Conservation (phyloP, 1,140 invertebrate species). For the Ectropis grisescens region DNA sequence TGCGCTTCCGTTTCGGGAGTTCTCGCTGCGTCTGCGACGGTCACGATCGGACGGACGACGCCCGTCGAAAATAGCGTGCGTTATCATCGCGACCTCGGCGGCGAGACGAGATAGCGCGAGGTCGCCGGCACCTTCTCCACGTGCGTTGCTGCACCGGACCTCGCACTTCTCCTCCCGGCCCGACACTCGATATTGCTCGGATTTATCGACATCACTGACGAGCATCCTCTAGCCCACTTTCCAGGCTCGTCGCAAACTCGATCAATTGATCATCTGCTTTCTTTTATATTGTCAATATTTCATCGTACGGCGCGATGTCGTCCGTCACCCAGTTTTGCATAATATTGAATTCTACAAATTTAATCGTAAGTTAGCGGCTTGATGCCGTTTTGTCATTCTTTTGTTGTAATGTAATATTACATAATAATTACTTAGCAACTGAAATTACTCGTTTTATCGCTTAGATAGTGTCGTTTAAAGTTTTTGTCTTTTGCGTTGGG, state of each 20-base stretch:
- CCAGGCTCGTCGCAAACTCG: too few relatives aligned
- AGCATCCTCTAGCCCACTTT: too few relatives aligned
- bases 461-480: too few relatives aligned
- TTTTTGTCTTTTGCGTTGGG: too few relatives aligned
- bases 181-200: not conserved
- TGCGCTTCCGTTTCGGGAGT: slow-evolving; percentile 33
- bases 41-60: slow-evolving; percentile 39
- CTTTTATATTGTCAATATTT: too few relatives aligned
- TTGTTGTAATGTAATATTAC: slow-evolving; percentile 6
- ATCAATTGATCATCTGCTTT: too few relatives aligned
- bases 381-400: not conserved
- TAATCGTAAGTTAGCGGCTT: too few relatives aligned
- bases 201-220: too few relatives aligned
- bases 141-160: slow-evolving; percentile 19
- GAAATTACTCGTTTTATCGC: not conserved
- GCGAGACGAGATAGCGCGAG: slow-evolving; percentile 63
- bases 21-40: slow-evolving; percentile 45
- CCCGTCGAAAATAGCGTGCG: slow-evolving; percentile 47
- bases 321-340: too few relatives aligned
- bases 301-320: too few relatives aligned
- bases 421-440: not conserved
- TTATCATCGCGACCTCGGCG: slow-evolving; percentile 62
- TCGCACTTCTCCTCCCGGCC: slow-evolving; percentile 9
- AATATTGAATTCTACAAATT: too few relatives aligned
- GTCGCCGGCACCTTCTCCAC: slow-evolving; percentile 63